Conservation (phyloP, 2,888 invertebrate genomes). For the Pseudococcus jackbeardsleyi region DNA sequence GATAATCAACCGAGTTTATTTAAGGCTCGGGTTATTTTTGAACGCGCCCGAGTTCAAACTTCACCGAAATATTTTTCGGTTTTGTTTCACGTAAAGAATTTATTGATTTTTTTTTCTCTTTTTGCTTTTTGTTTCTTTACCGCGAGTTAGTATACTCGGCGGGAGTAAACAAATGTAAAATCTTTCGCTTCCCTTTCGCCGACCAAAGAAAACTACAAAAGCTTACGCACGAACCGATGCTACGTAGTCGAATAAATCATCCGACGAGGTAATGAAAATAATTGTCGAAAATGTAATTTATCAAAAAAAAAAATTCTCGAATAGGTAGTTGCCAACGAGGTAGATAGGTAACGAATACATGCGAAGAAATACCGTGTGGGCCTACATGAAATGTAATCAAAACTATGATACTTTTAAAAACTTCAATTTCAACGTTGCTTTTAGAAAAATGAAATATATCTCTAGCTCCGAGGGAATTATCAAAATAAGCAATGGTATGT, state of each 20-base stretch:
- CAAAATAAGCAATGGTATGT: neutral
- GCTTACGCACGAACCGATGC: neutral
- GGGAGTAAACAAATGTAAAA: neutral
- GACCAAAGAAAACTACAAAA: neutral
- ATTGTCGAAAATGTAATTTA: neutral
- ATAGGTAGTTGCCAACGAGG: neutral
- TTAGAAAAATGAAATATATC: constrained; percentile 35
- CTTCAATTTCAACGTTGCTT: constrained; percentile 18
- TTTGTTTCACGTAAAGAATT: constrained; percentile 26
- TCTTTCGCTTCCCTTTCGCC: neutral
- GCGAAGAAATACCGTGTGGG: too few relatives aligned
- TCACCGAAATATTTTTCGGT: neutral
- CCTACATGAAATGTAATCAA: neutral
- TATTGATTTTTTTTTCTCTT: constrained; percentile 22
- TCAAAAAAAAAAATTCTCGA: neutral
- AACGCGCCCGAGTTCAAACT: neutral
- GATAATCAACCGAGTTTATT: constrained; percentile 45
- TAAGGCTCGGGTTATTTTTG: constrained; percentile 21
- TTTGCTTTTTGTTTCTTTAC: neutral
- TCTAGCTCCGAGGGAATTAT: constrained; percentile 20
- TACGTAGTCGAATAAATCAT: neutral
- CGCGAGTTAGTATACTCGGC: neutral
- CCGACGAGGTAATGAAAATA: neutral
- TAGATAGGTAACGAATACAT: too few relatives aligned
- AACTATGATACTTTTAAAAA: constrained; percentile 19